Base-by-base conservation (phyloP, 2,797 vertebrate species). In the Bradypodion ventrale region DNA sequence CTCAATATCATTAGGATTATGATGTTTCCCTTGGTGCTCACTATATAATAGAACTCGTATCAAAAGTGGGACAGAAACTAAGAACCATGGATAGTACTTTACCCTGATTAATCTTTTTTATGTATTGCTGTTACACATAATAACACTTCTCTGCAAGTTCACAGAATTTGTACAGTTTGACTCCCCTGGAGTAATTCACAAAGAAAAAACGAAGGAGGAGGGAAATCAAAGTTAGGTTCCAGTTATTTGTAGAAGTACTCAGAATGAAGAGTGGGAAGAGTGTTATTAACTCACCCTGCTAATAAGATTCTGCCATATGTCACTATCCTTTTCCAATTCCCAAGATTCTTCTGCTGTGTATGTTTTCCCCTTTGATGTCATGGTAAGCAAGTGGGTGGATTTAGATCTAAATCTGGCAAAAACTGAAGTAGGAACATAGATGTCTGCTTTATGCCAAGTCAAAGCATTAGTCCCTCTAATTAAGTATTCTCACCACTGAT, bases 211-310 rank as follows among this genome's bases (percentile, higher is more conserved):
- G n/a, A n/a, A 15, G 52, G 52, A 56, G 52, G 13, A 21, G 19
- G 52, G 52, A 56, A 56, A 23, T 56, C 52, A 56, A 56, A 56
- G 52, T 15, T 19, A 15, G 5, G 52, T 19, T 21, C 52, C 15
- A 56, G 10, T 56, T 56, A 15, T 56, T 56, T 19, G 10, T 56
- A 15, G 52, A 56, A 16, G 19, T 56, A 56, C 1, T 21, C 52
- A 56, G 52, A 56, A 56, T 56, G 35, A 42, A 35, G 29, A 52
- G 52, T 60, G 52, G 52, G 46, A 60, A 59, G 75, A 62, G 75
- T 37, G 75, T 56, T 75, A 75, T 56, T 35, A n/a, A n/a, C 74
- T 75, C 74, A 75, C n/a, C 37, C 35, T 75, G 70, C 46, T 66
- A 35, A 75, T 83, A 37, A 83, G 62, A 73, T 52, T 12, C 7